Evolutionary conservation across 2,888 invertebrate genomes (phyloP), one percentile per base, ranked within the genome.

Genomic region (Phymatocera aterrima): DNA sequence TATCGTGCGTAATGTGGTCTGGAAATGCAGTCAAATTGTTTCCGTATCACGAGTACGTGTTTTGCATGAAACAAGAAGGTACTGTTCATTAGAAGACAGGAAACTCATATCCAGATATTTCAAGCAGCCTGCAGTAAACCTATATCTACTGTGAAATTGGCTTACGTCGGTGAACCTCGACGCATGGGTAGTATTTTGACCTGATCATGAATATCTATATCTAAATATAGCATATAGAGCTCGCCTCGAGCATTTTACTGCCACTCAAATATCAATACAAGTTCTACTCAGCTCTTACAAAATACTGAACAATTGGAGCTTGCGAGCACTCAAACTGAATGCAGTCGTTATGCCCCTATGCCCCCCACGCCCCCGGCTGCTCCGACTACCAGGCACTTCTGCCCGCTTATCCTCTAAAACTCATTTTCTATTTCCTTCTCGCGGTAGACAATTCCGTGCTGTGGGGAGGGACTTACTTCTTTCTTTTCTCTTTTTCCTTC

Each of bases 191-290:
- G n/a, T n/a, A n/a, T 24, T n/a, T n/a, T n/a, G n/a, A n/a, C n/a
- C n/a, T n/a, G n/a, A n/a, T n/a, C n/a, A 12, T 6, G 12, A 12
- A 24, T 28, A 57, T 8, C 12, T 37, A 28, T n/a, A 28, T 21
- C 21, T 68, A 43, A 43, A 68, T 24, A 43, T 68, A 64, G 61
- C 18, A 34, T 54, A 54, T 18, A n/a, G 12, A 51, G 28, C 54
- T n/a, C 40, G 37, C 21, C 43, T 24, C 57, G 60, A 24, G n/a
- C 75, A 57, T 75, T 75, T 75, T 60, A n/a, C 60, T 75, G 34
- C 61, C 64, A 81, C 85, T 84, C 83, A 82, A 84, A 85, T 86
- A 85, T 86, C 86, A 83, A 86, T 87, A 82, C 81, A 81, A 80
- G 81, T 80, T 80, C 80, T 48, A 48, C 72, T 48, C 34, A 86